A percentile compares a stretch with the other conserved stretches of the same genome.
Conservation (phyloP, 2,888 invertebrate species). For the Meghimatium bilineatum region DNA sequence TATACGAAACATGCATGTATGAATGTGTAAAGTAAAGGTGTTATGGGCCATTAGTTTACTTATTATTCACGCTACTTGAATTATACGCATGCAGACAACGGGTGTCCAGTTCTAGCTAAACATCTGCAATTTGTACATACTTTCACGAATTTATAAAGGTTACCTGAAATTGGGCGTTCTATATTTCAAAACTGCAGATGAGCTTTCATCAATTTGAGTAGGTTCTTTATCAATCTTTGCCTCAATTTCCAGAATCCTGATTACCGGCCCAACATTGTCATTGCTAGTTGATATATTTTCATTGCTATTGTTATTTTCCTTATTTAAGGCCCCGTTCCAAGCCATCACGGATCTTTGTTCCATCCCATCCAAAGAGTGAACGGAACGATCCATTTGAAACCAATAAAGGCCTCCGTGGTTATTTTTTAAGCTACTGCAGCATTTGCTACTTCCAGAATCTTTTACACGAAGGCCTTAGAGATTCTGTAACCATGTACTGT, state of each 20-base stretch:
- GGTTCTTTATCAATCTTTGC: conserved; percentile 72
- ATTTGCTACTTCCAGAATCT: conserved; percentile 44
- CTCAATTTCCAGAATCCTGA: conserved; percentile 66
- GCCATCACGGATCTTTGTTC: conserved; percentile 52
- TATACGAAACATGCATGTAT: too few relatives aligned
- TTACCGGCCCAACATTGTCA: conserved; percentile 54
- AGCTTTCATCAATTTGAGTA: conserved; percentile 73
- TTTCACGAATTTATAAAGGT: neutral
- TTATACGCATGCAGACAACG: too few relatives aligned
- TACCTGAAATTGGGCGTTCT: conserved; percentile 76
- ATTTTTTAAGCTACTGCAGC: conserved; percentile 47
- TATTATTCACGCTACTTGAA: too few relatives aligned
- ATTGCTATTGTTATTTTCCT: conserved; percentile 54
- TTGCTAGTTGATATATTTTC: conserved; percentile 52
- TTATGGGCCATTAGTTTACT: too few relatives aligned
- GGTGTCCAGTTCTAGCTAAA: too few relatives aligned
- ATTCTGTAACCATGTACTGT: conserved; percentile 47
- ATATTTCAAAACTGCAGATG: conserved; percentile 73
- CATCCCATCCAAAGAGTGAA: conserved; percentile 54
- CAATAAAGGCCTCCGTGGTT: conserved; percentile 49
- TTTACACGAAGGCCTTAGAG: conserved; percentile 50
- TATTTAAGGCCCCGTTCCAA: conserved; percentile 53
- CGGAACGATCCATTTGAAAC: conserved; percentile 57
- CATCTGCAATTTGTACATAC: too few relatives aligned
- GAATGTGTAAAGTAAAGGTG: too few relatives aligned